Evolutionary conservation across 1,140 invertebrate genomes (phyloP), one percentile per base, ranked within the genome.

Genomic region (Cardiocondyla obscurior): DNA sequence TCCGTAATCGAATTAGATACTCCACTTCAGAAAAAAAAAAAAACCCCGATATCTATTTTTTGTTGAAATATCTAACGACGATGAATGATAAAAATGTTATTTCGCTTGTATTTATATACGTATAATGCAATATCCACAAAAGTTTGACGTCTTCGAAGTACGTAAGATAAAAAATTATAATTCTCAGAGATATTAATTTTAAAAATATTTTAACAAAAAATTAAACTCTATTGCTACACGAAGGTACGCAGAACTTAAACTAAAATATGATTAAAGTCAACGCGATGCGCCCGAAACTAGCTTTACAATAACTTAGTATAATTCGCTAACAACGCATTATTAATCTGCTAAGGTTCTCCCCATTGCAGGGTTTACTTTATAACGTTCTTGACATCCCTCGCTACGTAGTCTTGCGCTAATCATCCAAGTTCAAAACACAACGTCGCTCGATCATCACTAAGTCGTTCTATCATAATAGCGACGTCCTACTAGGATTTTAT

Each of bases 401-500:
- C 30, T 33, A 62, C 49, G 25, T 28, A 42, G 14, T 76, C 39
- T 39, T 53, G 62, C 44, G 30, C 33, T 77, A 77, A 77, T 28
- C 60, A 46, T 53, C 49, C 1, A 39, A 39, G 22, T 46, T 67
- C 62, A 79, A 79, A 62, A 46, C 46, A 62, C 74, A 53, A 16
- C 62, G 85, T 74, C 58, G 22, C 49, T 46, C 42, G 30, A 53
- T 76, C 81, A 25, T 58, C 81, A 76, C 55, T 60, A 69, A 86
- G 51, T 60, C 83, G 69, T 36, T 51, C 83, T 87, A 87, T 3
- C 57, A 53, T 81, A 81, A 69, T 57, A 82, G 81, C 42, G 72
- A 84, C 73, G 22, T 87, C 82, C 60, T 51, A 74, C 73, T 88
- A 88, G 73, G 73, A 81, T 85, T 82, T 88, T 49, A 74, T 87